Base-by-base conservation (phyloP, 1,140 invertebrate genomes). In the Drosophila tani region DNA sequence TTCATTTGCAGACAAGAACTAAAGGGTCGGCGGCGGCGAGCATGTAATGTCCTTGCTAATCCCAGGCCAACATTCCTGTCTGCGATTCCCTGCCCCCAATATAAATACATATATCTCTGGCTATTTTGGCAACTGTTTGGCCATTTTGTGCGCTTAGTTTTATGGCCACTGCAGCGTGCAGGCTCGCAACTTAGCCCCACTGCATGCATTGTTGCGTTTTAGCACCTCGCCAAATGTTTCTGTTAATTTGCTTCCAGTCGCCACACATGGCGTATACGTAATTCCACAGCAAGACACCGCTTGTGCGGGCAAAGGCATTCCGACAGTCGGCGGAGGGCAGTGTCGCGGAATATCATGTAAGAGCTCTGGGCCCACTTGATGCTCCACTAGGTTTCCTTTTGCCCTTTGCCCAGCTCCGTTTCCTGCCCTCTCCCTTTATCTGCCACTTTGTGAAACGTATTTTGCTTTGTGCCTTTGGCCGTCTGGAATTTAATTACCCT, bases 211-310 rank as follows among this genome's bases (percentile, higher is more conserved):
- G 77, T 80, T 80, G 40, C 76, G 77, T 78, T 67, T 66, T 74
- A 80, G 68, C 77, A 58, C 77, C 77, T 80, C 62, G 57, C 59
- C 60, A 80, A 80, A 79, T 79, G 75, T 62, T 77, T 78, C 57
- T 77, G 74, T 78, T 77, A 77, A 76, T 77, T 77, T 77, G 75
- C 57, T 69, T 38, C 29, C 40, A 60, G 53, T 53, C 63, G 47
- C 68, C 69, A 73, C 69, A 71, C 69, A 73, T 43, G 69, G 38
- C 69, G 66, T 59, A 50, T 73, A 71, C 67, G 69, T 60, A 73
- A 50, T 19, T 9, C 29, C 17, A 8, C 27, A 8, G 24, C 69
- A 21, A 59, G 46, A 15, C 29, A 15, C 29, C 11, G 32, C 45
- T 53, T 19, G 8, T 35, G 12, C 12, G 19, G 27, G 40, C 45